Evolutionary conservation across 2,797 vertebrate genomes (phyloP), one percentile per base, ranked within the genome.

Genomic region (Podarcis siculus): DNA sequence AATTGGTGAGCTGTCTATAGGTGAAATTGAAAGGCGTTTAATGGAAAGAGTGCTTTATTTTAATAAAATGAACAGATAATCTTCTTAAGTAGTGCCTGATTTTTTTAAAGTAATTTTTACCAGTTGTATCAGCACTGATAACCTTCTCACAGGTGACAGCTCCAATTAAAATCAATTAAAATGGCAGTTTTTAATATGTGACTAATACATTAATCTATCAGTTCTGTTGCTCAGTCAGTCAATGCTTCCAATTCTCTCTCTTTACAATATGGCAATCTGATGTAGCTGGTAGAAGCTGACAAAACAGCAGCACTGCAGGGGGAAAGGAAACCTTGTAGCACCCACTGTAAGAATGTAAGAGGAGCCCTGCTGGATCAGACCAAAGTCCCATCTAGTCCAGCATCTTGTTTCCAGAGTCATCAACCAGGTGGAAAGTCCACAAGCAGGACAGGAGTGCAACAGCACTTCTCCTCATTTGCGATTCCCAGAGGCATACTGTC

Each of bases 161-260:
- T 81, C n/a, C 83, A 89, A 79, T 89, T 89, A 82, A 89, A 76
- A 85, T 69, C 42, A 39, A 89, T 85, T 81, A 81, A 39, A 89
- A 82, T 76, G 88, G n/a, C n/a, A 76, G 42, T 49, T 85, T 71
- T 85, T 23, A 76, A 89, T 67, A 71, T 71, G 35, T 71, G 45
- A 39, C 17, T 37, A 67, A 49, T 77, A 82, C 67, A 83, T 83
- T 55, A 66, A 81, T 39, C 10, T 85, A 88, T 79, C 79, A 35
- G 79, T 73, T 64, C 21, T 21, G 35, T 39, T 84, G 76, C 15
- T 45, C 49, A 35, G 17, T 42, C 39, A 81, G n/a, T 75, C 71
- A 80, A 49, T 45, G 42, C 39, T 80, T 79, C 42, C 30, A n/a
- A 23, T n/a, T 12, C 27, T 23, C 49, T 13, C 13, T 15, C n/a